Conservation (phyloP, 2,797 vertebrate species). For the Ataeniobius toweri region DNA sequence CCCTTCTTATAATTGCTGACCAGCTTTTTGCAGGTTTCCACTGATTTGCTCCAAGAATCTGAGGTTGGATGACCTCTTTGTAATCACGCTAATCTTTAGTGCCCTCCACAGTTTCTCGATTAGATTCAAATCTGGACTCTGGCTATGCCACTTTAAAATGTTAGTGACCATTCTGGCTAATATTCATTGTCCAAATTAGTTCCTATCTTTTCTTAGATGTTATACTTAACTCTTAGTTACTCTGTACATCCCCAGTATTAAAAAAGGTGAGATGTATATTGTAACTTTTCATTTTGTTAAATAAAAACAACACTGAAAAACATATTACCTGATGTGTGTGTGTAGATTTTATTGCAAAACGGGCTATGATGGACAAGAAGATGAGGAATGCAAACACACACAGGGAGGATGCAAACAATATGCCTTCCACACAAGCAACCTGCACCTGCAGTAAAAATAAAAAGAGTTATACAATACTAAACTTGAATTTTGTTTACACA, state of each 20-base stretch:
- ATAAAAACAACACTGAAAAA: neutral
- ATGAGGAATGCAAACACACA: constrained; percentile 62
- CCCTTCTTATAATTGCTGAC: too few relatives aligned
- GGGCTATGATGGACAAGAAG: constrained; percentile 52
- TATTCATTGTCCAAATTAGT: neutral
- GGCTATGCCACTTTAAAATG: neutral
- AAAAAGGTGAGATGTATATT: neutral
- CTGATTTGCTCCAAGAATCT: too few relatives aligned
- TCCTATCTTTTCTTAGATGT: neutral
- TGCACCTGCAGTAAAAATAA: constrained; percentile 6
- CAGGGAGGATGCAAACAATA: constrained; percentile 49
- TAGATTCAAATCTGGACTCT: neutral
- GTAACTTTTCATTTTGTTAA: neutral
- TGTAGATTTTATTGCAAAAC: constrained; percentile 66
- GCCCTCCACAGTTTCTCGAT: too few relatives aligned
- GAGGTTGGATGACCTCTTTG: too few relatives aligned
- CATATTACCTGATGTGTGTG: constrained; percentile 55
- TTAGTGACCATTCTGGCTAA: neutral
- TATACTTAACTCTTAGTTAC: neutral
- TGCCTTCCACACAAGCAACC: neutral
- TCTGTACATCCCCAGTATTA: neutral
- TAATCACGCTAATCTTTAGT: too few relatives aligned
- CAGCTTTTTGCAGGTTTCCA: too few relatives aligned
- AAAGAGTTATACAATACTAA: neutral
- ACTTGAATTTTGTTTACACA: neutral